Percentiles rank a stretch among this genome's conserved stretches.
These are phyloP conservation scores for Oryzias javanicus DNA, from an alignment of 2,113 vertebrate genomes.

Conservation along the genomic window DNA sequence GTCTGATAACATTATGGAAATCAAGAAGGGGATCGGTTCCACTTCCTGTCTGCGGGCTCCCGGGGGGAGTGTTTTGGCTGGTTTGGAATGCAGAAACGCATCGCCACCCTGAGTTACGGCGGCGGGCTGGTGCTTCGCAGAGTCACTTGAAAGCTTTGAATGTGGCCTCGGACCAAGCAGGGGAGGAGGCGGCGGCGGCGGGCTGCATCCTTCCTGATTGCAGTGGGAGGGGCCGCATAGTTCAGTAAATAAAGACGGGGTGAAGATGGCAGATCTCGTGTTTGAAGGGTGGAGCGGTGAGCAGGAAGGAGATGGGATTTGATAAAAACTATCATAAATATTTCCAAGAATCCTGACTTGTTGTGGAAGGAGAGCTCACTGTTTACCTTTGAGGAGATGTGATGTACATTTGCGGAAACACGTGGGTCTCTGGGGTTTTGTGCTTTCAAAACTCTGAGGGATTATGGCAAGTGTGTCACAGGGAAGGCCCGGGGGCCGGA, in stretches of 20 bases:
- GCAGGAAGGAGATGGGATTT: constrained; percentile 7
- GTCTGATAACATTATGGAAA: constrained; percentile 55
- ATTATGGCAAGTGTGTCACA: too few species aligned
- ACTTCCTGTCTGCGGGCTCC: constrained; percentile 50
- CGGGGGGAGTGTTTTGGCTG: constrained; percentile 32
- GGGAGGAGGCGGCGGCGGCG: background rate
- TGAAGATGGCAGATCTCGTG: constrained; percentile 13
- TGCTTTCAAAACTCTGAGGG: constrained; percentile 14
- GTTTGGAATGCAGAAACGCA: constrained; percentile 24
- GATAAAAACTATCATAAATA: background rate
- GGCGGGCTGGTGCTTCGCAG: background rate
- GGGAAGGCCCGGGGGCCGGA: too few species aligned
- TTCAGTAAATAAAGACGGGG: constrained; percentile 23
- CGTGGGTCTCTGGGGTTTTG: constrained; percentile 27
- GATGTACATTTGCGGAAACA: constrained; percentile 23
- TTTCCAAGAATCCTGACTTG: background rate
- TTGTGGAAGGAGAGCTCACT: background rate
- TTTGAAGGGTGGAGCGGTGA: constrained; percentile 22
- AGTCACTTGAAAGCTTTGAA: constrained; percentile 16
- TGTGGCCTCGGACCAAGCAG: constrained; percentile 1
- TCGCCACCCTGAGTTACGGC: background rate
- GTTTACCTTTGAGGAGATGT: constrained; percentile 45
- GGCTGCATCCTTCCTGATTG: constrained; percentile 38
- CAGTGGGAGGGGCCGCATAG: constrained; percentile 12
- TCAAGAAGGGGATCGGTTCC: constrained; percentile 34